Conservation (phyloP, 2,888 invertebrate genomes). For the Orthosia gracilis region DNA sequence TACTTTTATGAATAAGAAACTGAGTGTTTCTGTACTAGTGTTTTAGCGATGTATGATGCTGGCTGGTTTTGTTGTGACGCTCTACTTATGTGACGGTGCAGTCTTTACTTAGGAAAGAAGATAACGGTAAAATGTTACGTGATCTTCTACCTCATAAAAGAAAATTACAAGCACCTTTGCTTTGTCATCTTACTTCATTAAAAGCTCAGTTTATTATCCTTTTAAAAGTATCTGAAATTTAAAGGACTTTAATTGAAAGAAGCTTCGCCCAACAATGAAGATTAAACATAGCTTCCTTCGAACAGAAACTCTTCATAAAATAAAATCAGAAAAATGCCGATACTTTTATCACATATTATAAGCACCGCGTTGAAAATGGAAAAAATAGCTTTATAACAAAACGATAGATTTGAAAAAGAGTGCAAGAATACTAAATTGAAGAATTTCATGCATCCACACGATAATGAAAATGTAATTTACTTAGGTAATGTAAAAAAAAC, state of each 20-base stretch:
- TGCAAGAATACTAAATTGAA: constrained; percentile 47
- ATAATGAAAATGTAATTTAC: constrained; percentile 71
- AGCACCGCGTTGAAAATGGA: not conserved
- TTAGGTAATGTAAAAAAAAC: constrained; percentile 60
- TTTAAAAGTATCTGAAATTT: not conserved
- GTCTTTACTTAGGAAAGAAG: not conserved
- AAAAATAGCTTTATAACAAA: constrained; percentile 2
- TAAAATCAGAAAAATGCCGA: constrained; percentile 6
- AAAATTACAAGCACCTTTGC: not conserved
- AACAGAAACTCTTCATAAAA: constrained; percentile 6
- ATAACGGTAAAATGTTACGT: not conserved
- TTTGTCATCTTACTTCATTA: not conserved
- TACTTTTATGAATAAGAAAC: constrained; percentile 62
- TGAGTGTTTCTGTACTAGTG: constrained; percentile 47
- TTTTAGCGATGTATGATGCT: constrained; percentile 37
- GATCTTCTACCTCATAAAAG: not conserved
- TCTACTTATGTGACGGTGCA: not conserved
- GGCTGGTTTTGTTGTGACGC: constrained; percentile 12
- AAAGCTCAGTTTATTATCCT: not conserved
- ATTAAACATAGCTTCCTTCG: constrained; percentile 20
- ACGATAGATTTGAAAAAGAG: constrained; percentile 35
- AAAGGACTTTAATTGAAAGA: not conserved
- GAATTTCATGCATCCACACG: constrained; percentile 64
- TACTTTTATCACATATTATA: not conserved
- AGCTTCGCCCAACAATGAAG: not conserved